Base-by-base conservation (phyloP, 2,888 invertebrate species). In the Drosophila paranaensis region DNA sequence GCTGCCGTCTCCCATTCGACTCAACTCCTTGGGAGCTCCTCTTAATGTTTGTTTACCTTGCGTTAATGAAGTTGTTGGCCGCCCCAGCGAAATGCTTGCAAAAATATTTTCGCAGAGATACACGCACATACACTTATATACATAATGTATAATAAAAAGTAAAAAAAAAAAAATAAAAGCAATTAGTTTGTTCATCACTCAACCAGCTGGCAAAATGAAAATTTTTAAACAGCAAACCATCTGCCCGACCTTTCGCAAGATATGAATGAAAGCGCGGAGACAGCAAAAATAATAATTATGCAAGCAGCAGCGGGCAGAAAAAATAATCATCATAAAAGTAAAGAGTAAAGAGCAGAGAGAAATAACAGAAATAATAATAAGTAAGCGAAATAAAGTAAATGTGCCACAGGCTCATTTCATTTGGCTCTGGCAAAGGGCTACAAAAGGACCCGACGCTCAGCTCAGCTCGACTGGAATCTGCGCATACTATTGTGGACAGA, bases 161-260 rank as follows among this genome's bases (percentile, higher is more conserved):
- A 42, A 50, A 57, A 79, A 82, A 81, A 86, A 87, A 61, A 87
- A 80, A 88, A 82, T 85, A 87, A 87, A 89, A 89, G 89, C 90
- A 89, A 89, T 89, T 89, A 89, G 90, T 89, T 88, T 84, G 88
- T 80, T 90, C 89, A 89, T 81, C 86, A 86, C 88, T 89, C 90
- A 90, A 79, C 89, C 89, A 90, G 89, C 84, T 89, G 89, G 86
- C 75, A 75, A 81, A 83, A 80, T 80, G 85, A 74, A 82, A 77
- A 84, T 79, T 79, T 77, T 77, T 79, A 83, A 78, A 70, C 74
- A 76, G 67, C 68, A 25, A 53, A 16, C 56, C 66, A 14, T 11
- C 54, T 13, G 42, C 30, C 33, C 39, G 33, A 16, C 56, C 35
- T 9, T 16, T 20, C 25, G 20, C 35, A 37, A 53, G 51, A 37